Evolutionary conservation across 2,797 vertebrate species (phyloP), one percentile per base, ranked within the genome.

Genomic region (Acanthopagrus latus): DNA sequence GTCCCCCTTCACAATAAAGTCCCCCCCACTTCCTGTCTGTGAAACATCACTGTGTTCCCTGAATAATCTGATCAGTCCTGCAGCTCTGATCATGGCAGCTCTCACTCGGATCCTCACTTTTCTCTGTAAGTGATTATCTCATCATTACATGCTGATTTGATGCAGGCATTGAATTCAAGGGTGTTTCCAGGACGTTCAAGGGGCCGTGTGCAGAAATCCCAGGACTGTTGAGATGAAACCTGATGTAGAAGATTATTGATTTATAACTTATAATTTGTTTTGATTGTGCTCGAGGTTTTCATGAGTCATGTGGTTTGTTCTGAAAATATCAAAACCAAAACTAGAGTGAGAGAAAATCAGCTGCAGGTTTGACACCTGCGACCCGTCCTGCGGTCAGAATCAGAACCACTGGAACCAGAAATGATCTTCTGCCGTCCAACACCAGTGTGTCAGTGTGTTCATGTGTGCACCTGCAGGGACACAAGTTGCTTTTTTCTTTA

Each of bases 81-180:
- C 55, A 27, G 29, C 23, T 6, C 12, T 27, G 10, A 7, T 44
- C 0, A 89, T 89, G 86, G 47, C 43, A 1, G 46, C 1, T 52
- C 25, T 72, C 18, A 3, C 9, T 0, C 44, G 59, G 82, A 78
- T 60, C 48, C 54, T 88, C 46, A 1, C 43, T 21, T 3, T 84
- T 1, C 16, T 84, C 4, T 84, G 89, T 91, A 68, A 88, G 89
- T 91, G 3, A 20, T 23, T 20, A 7, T 58, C n/a, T n/a, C 0
- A 9, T 55, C 9, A 20, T 57, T 16, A 44, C 16, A 14, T 13
- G 43, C 43, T 44, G 43, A 4, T 62, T 58, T 59, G 14, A 55
- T 47, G 20, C 63, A 41, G 52, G 2, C 12, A 57, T 13, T 13
- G n/a, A 2, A 4, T 10, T 18, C 3, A 1, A 16, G 18, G 46